Percentiles rank a stretch among this genome's conserved stretches.
Evolutionary conservation across 2,797 vertebrate species (phyloP).

Genomic region (Heteromormyrus szaboi): DNA sequence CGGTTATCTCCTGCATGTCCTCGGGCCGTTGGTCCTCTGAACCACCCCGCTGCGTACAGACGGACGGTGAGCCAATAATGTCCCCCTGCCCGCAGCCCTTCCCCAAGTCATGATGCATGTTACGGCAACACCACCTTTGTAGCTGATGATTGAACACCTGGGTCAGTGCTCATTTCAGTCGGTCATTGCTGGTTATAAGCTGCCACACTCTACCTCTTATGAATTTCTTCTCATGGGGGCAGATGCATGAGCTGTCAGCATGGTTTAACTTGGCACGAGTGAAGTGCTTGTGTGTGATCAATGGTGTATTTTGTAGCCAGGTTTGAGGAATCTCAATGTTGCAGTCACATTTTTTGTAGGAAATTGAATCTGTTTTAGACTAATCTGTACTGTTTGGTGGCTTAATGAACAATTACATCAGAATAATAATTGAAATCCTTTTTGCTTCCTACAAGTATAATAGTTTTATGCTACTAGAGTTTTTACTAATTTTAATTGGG

Average conservation of each 20-base stretch:
- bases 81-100: background rate
- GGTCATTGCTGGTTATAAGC: background rate
- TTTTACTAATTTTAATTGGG: background rate
- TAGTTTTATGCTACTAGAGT: background rate
- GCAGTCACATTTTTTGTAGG: background rate
- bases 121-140: background rate
- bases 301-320: background rate
- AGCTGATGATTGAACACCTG: background rate
- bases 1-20: conserved; percentile 55
- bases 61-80: conserved; percentile 42
- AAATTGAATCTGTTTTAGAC: background rate
- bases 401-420: background rate
- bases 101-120: background rate
- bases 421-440: background rate
- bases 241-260: background rate
- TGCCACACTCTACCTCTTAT: background rate
- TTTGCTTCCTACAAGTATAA: background rate
- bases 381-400: background rate
- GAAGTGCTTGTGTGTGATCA: background rate
- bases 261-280: background rate
- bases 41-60: conserved; percentile 56
- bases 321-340: background rate
- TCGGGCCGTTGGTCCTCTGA: conserved; percentile 56
- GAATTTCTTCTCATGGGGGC: background rate
- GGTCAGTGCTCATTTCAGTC: background rate